Base-by-base conservation (phyloP, 2,113 vertebrate genomes). In the Neopipo cinnamomea region DNA sequence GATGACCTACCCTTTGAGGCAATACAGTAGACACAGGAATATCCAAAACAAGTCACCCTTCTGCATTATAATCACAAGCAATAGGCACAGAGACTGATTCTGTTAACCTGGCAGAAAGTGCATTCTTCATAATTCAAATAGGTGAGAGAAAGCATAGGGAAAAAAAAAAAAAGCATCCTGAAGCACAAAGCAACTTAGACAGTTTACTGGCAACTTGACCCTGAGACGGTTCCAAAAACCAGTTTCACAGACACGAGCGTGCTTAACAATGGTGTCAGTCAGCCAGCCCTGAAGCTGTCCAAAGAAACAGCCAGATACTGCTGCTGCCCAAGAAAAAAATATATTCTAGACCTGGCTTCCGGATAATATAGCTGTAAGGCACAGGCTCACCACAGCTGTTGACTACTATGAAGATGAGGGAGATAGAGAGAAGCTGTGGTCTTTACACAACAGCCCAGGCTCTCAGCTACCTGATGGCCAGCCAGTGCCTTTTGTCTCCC, bases 341-440 rank as follows among this genome's bases (percentile, higher is more conserved):
- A 62, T 63, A 97, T 93, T 95, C 95, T 83, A 92, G 93, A 95
- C 88, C 91, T 92, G 89, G 85, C 68, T 95, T 96, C 95, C 90
- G 92, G 95, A 92, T 97, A 98, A 98, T 96, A 97, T 84, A 98
- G 95, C 96, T 97, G 97, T 97, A 97, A 98, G 94, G 94, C 94
- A 97, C 91, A 62, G 95, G 94, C 96, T 95, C 95, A 92, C 56
- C 88, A 93, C 89, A 96, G 97, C 78, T 96, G 92, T 23, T 97
- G 96, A 97, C 93, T 94, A 85, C 0, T 14, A 14, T 63, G 73
- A 85, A 93, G 96, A 97, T 95, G 87, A 94, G 47, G 77, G 75
- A 96, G 90, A 91, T 50, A 96, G 78, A 91, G 35, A 33, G 75
- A 91, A 93, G 68, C 86, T 62, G 88, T 19, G 14, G 30, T 73